A percentile compares a stretch with the other conserved stretches of the same genome.
phyloP scores from a whole-genome alignment of 2,797 vertebrate species.

The Hydrophis major region DNA sequence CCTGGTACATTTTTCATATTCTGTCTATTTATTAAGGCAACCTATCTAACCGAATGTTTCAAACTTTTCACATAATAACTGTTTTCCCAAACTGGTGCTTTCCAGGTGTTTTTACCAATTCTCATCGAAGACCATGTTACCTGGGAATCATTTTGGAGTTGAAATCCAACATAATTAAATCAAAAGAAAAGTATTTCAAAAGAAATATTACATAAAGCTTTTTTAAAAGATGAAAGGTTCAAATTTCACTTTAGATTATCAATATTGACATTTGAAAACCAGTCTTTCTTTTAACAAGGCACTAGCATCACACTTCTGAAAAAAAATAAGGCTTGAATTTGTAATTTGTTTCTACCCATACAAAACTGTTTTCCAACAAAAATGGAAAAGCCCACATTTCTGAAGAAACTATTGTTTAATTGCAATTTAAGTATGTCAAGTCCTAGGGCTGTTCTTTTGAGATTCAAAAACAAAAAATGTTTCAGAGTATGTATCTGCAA shows the following conservation, averaged over 20 bases:
- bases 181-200: neutral
- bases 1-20: neutral
- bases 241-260: neutral
- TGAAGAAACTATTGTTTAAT: neutral
- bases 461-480: neutral
- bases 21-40: conserved; percentile 16
- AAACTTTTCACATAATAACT: neutral
- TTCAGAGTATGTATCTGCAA: neutral
- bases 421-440: conserved; percentile 6
- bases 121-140: neutral
- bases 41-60: neutral
- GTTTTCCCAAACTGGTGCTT: neutral
- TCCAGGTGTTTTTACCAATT: neutral
- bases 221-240: conserved; percentile 23
- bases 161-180: neutral
- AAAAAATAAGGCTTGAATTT: conserved; percentile 27
- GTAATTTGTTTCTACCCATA: neutral
- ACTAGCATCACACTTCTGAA: neutral
- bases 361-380: neutral
- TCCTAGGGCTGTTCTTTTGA: neutral
- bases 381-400: neutral
- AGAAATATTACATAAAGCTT: conserved; percentile 4
- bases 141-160: neutral
- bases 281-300: neutral
- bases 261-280: neutral